Base-by-base conservation (phyloP, 1,140 invertebrate genomes). In the Eriosoma lanigerum region DNA sequence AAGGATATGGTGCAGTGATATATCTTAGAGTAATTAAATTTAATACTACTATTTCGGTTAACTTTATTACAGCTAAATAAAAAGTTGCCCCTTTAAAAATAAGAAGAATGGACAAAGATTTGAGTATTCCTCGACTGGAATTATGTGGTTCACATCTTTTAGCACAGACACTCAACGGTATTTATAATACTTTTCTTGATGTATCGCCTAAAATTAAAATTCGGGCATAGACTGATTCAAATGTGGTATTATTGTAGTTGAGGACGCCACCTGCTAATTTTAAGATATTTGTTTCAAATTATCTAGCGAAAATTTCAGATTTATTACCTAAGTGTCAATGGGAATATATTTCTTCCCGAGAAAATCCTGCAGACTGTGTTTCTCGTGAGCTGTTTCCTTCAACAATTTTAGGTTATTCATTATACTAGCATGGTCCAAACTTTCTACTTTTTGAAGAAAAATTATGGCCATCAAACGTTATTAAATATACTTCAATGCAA, bases 61-160 rank as follows among this genome's bases (percentile, higher is more conserved):
- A 66, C 32, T 38, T 66, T 6, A 32, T 66, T 38, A 26, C 38
- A 6, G n/a, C 62, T 3, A 66, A 32, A 32, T 66, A 32, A 6
- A 66, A 66, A 66, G 62, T 66, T 5, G 62, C 62, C 4, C 26
- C 62, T 66, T 26, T 66, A 9, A 66, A 66, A n/a, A n/a, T 19
- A 6, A 21, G 5, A 19, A 19, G n/a, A 6, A 4, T 21, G 19
- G 21, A 56, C 1, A 56, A n/a, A 6, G 8, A 1, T n/a, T 1
- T 66, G 1, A 66, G 3, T 32, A 32, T 66, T 44, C 62, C 62
- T 8, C 24, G 62, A 17, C 26, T 66, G 2, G 62, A 66, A n/a
- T 32, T 66, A 32, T 66, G 62, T 26, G 62, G 62, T 0, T 32
- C 62, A 4, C 50, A 4, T 54, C 13, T 54, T 54, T 13, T 54